Conservation (phyloP, 2,888 invertebrate species). For the Leptarthrus brevirostris region DNA sequence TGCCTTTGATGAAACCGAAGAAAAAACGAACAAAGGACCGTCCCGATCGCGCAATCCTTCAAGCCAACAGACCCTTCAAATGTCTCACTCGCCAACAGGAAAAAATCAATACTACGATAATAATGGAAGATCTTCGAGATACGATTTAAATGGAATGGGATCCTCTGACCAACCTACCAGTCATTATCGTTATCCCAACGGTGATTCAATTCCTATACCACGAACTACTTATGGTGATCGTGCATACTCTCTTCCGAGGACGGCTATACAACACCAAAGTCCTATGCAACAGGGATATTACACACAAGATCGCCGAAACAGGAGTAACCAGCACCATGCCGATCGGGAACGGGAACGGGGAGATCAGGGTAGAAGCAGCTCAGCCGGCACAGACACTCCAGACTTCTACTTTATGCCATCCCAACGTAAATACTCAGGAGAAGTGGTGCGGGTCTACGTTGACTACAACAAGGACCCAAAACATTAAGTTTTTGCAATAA, state of each 20-base stretch:
- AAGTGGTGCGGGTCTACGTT: constrained; percentile 86
- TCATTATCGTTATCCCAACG: constrained; percentile 59
- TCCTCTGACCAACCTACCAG: constrained; percentile 9
- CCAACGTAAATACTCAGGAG: constrained; percentile 92
- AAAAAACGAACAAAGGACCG: constrained; percentile 68
- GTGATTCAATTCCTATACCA: constrained; percentile 51
- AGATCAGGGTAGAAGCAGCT: constrained; percentile 56
- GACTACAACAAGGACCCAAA: constrained; percentile 81
- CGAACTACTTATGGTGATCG: constrained; percentile 69
- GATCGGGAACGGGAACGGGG: constrained; percentile 57
- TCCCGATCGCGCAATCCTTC: constrained; percentile 60
- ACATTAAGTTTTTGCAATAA: constrained; percentile 60
- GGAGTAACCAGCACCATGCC: constrained; percentile 54
- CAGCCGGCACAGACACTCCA: constrained; percentile 68
- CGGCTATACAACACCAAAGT: constrained; percentile 68
- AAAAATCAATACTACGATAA: constrained; percentile 64
- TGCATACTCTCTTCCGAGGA: constrained; percentile 81
- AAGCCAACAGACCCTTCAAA: constrained; percentile 66
- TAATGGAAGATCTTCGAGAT: constrained; percentile 58
- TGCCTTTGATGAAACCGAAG: constrained; percentile 83
- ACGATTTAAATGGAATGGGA: constrained; percentile 29
- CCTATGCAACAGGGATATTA: constrained; percentile 67
- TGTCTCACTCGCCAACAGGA: constrained; percentile 67
- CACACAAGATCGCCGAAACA: constrained; percentile 70
- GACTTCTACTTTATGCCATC: constrained; percentile 97